These are phyloP conservation scores for Ophonus ardosiacus DNA, from an alignment of 2,888 invertebrate species.

Conservation along the genomic window DNA sequence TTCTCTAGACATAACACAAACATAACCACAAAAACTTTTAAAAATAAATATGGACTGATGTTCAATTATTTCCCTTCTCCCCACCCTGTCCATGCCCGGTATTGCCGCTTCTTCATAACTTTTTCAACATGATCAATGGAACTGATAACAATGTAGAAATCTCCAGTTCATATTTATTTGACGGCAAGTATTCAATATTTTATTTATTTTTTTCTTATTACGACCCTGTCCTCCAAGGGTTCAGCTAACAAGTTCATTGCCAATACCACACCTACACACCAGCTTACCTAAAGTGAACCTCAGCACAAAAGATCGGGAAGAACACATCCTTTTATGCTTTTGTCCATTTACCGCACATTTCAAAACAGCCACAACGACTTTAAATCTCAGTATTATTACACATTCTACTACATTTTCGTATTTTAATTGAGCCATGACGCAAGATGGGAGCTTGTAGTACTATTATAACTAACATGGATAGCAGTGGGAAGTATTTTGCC, in stretches of 20 bases:
- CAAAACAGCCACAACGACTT: not conserved
- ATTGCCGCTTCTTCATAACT: too few relatives aligned
- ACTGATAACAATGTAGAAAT: too few relatives aligned
- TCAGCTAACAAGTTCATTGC: conserved; percentile 51
- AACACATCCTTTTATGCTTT: conserved; percentile 15
- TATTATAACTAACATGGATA: not conserved
- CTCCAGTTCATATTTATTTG: too few relatives aligned
- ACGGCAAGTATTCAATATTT: too few relatives aligned
- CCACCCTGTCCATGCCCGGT: too few relatives aligned
- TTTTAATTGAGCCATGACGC: conserved; percentile 35
- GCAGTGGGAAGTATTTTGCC: conserved; percentile 19
- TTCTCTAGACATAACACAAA: too few relatives aligned
- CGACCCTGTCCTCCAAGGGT: conserved; percentile 34
- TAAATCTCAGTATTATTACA: not conserved
- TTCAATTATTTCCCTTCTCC: too few relatives aligned
- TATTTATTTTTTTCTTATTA: not conserved
- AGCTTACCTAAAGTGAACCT: conserved; percentile 40
- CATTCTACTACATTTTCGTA: conserved; percentile 32
- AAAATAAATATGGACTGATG: too few relatives aligned
- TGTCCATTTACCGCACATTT: not conserved
- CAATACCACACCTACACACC: conserved; percentile 44
- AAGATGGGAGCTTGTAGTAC: conserved; percentile 5
- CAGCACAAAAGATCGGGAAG: conserved; percentile 25
- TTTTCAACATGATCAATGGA: too few relatives aligned
- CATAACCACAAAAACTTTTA: too few relatives aligned